Evolutionary conservation across 35 echinoderm and acorn worm genomes (phyloP), one percentile per base, ranked within the genome.

Genomic region (Anneissia japonica): DNA sequence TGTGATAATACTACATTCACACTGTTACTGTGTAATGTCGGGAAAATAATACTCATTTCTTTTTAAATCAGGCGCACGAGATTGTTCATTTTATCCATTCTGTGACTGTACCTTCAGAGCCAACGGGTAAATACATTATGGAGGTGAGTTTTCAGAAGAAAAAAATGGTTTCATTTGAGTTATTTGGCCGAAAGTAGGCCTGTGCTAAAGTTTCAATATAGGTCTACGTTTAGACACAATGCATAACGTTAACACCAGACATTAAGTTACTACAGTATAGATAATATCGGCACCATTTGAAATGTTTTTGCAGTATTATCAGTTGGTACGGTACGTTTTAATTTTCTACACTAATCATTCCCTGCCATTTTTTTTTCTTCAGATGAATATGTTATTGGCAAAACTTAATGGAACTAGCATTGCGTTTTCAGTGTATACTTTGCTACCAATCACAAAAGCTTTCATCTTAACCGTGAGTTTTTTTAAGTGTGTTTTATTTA

Each of bases 351-450:
- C 7, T 10, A 29, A 10, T 6, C 26, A 7, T 10, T 76, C 33
- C 7, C 33, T 76, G 4, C n/a, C n/a, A 7, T 30, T 76, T 32
- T n/a, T n/a, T n/a, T 77, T 77, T 77, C 26, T 10, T 38, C 31
- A 81, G 79, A 40, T 81, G 34, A 28, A 81, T 14, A 81, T 81
- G 79, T 40, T 81, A 21, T 40, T 81, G 79, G 34, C 79, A 7
- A 81, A 81, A 81, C 37, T 81, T 38, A 81, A 81, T 32, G 79
- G 79, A 37, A 4, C 34, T 12, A 2, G 16, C 36, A 81, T 81
- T 9, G 79, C 34, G 30, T 81, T 81, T 26, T 11, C 79, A 9
- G n/a, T 81, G 10, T 81, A 30, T 16, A 19, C n/a, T 6, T 39
- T 81, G 3, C 9, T 81, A 17, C 38, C 35, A 6, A 38, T 81